These are phyloP conservation scores for Pedetes capensis DNA, from an alignment of 2,113 vertebrate species.

Conservation along the genomic window DNA sequence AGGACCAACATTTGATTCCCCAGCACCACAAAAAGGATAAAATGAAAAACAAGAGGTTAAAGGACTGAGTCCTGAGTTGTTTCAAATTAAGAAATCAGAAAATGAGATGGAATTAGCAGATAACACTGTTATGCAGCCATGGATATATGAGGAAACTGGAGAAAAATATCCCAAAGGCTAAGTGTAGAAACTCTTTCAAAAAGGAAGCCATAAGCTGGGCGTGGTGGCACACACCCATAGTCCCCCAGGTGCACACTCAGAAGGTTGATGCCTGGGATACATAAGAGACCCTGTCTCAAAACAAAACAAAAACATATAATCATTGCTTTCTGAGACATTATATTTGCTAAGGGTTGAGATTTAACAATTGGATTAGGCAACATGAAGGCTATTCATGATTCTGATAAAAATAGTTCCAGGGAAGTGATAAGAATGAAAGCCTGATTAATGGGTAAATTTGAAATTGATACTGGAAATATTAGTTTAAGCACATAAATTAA, in stretches of 20 bases:
- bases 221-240: no score
- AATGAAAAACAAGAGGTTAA: not conserved
- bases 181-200: not conserved
- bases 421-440: not conserved
- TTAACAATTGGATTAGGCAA: not conserved
- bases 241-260: no score
- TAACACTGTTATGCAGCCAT: not conserved
- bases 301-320: no score
- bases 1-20: no score
- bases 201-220: no score
- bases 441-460: not conserved
- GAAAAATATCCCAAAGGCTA: not conserved
- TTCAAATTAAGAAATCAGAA: not conserved
- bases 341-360: not conserved
- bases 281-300: no score
- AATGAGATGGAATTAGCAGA: not conserved
- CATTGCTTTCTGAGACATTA: not conserved
- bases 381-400: not conserved
- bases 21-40: no score
- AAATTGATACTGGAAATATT: not conserved
- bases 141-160: not conserved
- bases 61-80: not conserved
- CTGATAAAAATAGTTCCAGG: not conserved
- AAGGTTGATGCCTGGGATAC: no score
- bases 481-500: not conserved